phyloP scores from a whole-genome alignment of 2,888 invertebrate genomes.

The Nephrotoma flavescens region DNA sequence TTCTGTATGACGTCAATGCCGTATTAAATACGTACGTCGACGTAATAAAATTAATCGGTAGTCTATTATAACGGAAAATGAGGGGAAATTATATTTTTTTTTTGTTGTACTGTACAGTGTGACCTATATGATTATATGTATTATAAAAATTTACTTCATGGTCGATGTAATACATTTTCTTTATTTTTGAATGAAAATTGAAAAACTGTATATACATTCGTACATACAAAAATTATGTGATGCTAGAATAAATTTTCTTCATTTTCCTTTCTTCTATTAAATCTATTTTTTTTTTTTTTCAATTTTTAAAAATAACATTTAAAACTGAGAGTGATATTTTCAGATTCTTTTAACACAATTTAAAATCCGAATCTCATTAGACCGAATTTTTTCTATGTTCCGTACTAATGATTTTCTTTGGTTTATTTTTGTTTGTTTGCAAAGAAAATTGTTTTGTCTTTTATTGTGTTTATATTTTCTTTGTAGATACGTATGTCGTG shows the following conservation, averaged over 20 bases:
- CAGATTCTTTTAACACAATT: not conserved
- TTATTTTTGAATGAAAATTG: not conserved
- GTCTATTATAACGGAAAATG: not conserved
- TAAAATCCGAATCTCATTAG: not conserved
- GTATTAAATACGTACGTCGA: not conserved
- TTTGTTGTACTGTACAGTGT: not conserved
- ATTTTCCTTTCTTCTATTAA: not conserved
- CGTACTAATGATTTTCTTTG: not conserved
- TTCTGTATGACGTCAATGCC: not conserved
- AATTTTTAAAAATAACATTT: not conserved
- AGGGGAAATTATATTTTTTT: not conserved
- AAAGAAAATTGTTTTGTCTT: not conserved
- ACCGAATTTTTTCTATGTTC: not conserved
- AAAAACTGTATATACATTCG: not conserved
- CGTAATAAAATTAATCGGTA: not conserved
- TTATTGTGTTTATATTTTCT: not conserved
- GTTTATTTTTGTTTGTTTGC: not conserved
- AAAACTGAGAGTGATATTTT: not conserved
- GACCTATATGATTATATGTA: not conserved
- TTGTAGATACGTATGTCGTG: not conserved
- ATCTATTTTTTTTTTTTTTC: not conserved
- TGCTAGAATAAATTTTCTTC: not conserved
- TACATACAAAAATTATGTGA: not conserved
- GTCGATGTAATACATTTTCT: not conserved
- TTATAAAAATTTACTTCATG: not conserved